Evolutionary conservation across 2,888 invertebrate genomes (phyloP).

Genomic region (Philopedon plagiatum): DNA sequence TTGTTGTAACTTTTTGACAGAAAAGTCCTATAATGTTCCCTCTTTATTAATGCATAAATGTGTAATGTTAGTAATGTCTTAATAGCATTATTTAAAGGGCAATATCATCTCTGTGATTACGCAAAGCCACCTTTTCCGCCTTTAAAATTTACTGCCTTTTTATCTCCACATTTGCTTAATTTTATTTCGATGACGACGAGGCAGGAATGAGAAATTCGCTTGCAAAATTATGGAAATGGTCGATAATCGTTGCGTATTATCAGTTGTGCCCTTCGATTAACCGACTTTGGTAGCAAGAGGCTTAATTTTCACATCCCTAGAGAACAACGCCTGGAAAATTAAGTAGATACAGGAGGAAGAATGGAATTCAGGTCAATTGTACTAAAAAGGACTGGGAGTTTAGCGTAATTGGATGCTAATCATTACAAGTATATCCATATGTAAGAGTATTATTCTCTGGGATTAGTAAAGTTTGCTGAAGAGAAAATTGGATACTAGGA

Average conservation of each 20-base stretch:
- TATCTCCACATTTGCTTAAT: conserved; percentile 13
- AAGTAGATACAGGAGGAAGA: conserved; percentile 2
- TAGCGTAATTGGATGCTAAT: not conserved
- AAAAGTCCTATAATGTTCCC: too few species aligned
- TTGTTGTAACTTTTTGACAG: too few species aligned
- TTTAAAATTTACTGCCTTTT: conserved; percentile 9
- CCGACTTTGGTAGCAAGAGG: conserved; percentile 2
- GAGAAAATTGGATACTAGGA: too few species aligned
- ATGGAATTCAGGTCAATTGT: conserved; percentile 8
- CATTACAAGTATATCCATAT: not conserved
- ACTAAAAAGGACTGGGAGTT: not conserved
- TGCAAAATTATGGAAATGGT: conserved; percentile 36
- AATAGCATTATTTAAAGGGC: not conserved
- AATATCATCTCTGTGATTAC: not conserved
- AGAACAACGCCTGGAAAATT: conserved; percentile 9
- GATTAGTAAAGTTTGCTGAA: too few species aligned
- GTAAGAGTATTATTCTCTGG: too few species aligned
- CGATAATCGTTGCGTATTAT: conserved; percentile 36
- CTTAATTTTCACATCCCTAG: conserved; percentile 35
- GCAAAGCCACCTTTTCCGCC: not conserved
- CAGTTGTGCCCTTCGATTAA: conserved; percentile 39
- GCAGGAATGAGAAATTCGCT: conserved; percentile 11
- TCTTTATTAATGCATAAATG: too few species aligned
- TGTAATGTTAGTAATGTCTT: too few species aligned
- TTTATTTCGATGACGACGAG: conserved; percentile 15